A percentile compares a stretch with the other conserved stretches of the same genome.
These are phyloP conservation scores for Diarsia brunnea DNA, from an alignment of 2,888 invertebrate genomes.

Conservation along the genomic window DNA sequence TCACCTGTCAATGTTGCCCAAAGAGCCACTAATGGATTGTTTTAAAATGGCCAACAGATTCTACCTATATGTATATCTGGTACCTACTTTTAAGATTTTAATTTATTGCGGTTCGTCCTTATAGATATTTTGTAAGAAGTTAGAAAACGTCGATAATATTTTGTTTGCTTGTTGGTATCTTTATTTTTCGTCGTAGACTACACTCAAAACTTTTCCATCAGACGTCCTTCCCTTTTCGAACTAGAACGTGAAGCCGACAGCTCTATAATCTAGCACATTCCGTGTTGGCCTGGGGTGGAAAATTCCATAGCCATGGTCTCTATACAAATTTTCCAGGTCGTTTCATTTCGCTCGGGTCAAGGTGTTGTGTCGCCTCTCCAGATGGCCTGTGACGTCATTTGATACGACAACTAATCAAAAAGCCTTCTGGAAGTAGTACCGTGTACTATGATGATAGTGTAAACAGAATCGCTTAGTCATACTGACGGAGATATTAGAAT, in stretches of 20 bases:
- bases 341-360: slow-evolving; percentile 46
- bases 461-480: neutral
- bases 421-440: slow-evolving; percentile 8
- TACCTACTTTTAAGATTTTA: neutral
- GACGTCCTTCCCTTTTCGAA: slow-evolving; percentile 1
- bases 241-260: neutral
- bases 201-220: neutral
- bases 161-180: neutral
- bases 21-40: neutral
- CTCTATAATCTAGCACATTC: slow-evolving; percentile 19
- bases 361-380: slow-evolving; percentile 32
- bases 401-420: slow-evolving; percentile 20
- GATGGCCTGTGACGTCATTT: slow-evolving; percentile 35
- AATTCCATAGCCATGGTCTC: slow-evolving; percentile 27
- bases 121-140: neutral
- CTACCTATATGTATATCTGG: neutral
- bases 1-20: neutral
- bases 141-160: neutral
- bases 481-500: neutral
- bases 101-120: neutral
- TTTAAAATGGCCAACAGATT: neutral
- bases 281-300: slow-evolving; percentile 3
- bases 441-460: neutral
- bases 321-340: slow-evolving; percentile 41
- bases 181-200: neutral